Evolutionary conservation across 1,140 invertebrate genomes (phyloP).

Genomic region (Bombus sylvicola): DNA sequence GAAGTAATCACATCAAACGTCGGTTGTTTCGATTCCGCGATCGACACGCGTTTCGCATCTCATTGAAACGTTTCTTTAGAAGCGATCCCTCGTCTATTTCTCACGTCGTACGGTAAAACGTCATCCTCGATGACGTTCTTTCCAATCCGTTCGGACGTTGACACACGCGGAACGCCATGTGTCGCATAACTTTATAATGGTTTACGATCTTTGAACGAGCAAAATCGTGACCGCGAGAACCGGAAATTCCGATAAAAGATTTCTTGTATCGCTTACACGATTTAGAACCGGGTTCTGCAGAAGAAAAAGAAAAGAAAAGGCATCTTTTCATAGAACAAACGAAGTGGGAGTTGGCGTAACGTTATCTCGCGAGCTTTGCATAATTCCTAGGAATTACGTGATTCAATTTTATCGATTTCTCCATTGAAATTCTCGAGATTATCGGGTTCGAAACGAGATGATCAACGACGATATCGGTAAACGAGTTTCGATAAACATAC

Average conservation of each 20-base stretch:
- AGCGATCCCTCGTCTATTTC: neutral
- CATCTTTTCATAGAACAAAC: neutral
- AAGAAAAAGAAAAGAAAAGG: too few relatives aligned
- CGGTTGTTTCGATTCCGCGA: neutral
- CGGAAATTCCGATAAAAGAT: conserved; percentile 29
- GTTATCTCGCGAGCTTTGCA: neutral
- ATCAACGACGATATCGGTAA: too few relatives aligned
- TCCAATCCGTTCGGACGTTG: neutral
- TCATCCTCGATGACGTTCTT: neutral
- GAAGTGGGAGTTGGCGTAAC: neutral
- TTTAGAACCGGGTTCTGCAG: neutral
- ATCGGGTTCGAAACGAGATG: neutral
- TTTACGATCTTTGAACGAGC: neutral
- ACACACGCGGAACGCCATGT: neutral
- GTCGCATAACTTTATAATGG: neutral
- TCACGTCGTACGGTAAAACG: neutral
- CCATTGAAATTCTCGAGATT: too few relatives aligned
- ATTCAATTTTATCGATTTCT: neutral
- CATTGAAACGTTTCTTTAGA: neutral
- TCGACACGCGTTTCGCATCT: neutral
- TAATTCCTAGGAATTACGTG: neutral
- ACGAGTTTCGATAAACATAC: too few relatives aligned
- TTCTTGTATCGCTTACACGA: neutral
- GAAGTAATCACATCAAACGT: neutral
- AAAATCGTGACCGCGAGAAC: neutral